Evolutionary conservation across 92 coral and sea anemone genomes (phyloP).

Genomic region (Heteractis magnifica): DNA sequence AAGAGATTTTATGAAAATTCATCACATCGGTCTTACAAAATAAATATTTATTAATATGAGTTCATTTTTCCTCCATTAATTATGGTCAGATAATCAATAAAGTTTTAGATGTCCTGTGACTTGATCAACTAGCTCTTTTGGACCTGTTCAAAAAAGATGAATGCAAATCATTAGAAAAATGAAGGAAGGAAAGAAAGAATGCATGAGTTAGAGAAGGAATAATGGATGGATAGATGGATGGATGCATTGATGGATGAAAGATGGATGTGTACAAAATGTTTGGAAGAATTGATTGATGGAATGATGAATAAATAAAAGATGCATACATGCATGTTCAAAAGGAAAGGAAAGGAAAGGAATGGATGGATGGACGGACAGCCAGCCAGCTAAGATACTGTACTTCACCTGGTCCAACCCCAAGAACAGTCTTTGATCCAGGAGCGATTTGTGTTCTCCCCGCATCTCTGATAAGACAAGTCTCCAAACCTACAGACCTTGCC

Average conservation of each 20-base stretch:
- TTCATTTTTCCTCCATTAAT: not conserved
- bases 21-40: not conserved
- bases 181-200: not conserved
- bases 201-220: not conserved
- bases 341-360: not conserved
- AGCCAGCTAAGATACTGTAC: not conserved
- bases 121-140: constrained; percentile 74
- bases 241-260: not conserved
- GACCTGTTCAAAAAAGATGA: constrained; percentile 50
- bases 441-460: constrained; percentile 99
- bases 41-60: constrained; percentile 2
- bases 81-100: constrained; percentile 30
- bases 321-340: not conserved
- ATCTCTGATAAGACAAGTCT: constrained; percentile 89
- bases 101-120: constrained; percentile 96
- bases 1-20: not conserved
- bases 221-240: not conserved
- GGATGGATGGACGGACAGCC: not conserved
- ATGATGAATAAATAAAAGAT: too few relatives aligned
- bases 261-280: not conserved
- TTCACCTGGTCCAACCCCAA: constrained; percentile 97
- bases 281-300: not conserved
- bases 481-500: constrained; percentile 75
- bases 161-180: not conserved
- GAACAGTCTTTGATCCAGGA: constrained; percentile 97